Percentiles rank a stretch among this genome's conserved stretches.
These are phyloP conservation scores for Aphrocallistes beatrix DNA, from an alignment of 37 sponge, comb jelly and placozoan species.

Conservation along the genomic window DNA sequence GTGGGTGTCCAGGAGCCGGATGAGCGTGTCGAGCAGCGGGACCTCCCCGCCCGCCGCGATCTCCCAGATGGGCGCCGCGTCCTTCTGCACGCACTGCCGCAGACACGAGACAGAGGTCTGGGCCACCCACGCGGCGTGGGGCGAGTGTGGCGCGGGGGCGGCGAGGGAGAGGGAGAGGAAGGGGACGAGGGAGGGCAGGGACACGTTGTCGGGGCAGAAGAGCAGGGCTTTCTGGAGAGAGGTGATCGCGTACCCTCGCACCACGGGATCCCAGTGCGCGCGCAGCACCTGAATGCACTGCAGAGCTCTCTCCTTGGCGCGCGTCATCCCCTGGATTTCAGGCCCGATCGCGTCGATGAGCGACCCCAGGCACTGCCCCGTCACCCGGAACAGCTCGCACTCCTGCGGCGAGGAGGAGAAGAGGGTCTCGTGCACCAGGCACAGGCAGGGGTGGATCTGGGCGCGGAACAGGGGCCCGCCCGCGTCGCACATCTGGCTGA, in stretches of 20 bases:
- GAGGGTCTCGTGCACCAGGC: slow-evolving; percentile 55
- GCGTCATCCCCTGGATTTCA: slow-evolving; percentile 66
- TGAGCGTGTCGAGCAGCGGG: slow-evolving; percentile 42
- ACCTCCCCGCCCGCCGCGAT: not conserved
- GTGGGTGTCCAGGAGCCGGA: slow-evolving; percentile 48
- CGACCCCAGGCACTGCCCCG: slow-evolving; percentile 79
- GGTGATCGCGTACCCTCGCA: slow-evolving; percentile 63
- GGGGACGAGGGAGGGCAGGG: slow-evolving; percentile 28
- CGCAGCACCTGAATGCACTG: slow-evolving; percentile 44
- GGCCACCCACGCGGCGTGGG: slow-evolving; percentile 50
- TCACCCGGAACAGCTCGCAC: slow-evolving; percentile 70
- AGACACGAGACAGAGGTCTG: slow-evolving; percentile 69
- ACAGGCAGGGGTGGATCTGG: slow-evolving; percentile 68
- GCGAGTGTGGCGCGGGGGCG: slow-evolving; percentile 19
- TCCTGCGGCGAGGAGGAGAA: slow-evolving; percentile 39
- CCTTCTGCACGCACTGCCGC: slow-evolving; percentile 72
- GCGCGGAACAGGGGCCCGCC: slow-evolving; percentile 94
- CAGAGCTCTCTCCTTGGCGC: slow-evolving; percentile 35
- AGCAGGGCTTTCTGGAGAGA: slow-evolving; percentile 89
- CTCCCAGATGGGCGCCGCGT: slow-evolving; percentile 46
- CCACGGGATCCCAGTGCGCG: slow-evolving; percentile 75
- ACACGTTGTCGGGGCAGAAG: slow-evolving; percentile 75
- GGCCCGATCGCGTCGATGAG: slow-evolving; percentile 91
- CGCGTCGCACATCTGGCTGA: slow-evolving; percentile 75
- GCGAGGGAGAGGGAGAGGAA: not conserved